Evolutionary conservation across 2,888 invertebrate species (phyloP), one percentile per base, ranked within the genome.

Genomic region (Trichacis sp.): DNA sequence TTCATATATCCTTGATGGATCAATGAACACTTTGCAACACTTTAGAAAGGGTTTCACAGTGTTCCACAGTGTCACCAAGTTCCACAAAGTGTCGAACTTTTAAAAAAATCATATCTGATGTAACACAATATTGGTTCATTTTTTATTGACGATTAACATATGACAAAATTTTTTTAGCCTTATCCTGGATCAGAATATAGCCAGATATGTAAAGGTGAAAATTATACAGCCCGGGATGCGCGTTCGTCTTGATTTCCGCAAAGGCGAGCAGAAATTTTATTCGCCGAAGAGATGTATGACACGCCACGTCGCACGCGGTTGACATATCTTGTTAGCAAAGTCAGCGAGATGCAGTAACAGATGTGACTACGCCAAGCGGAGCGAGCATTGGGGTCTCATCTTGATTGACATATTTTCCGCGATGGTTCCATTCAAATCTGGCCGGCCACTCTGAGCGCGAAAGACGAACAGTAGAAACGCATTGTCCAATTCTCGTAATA

Each of bases 321-420:
- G 64, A 68, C 67, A 46, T 48, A 55, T 64, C 67, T 69, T 67
- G 69, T 71, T 71, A 71, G 59, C 55, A 40, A 24, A 67, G 56
- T 61, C 63, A 60, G 46, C 20, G 62, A 47, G 64, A 58, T 68
- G 71, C 66, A 65, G 77, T 69, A 77, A 77, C 77, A 77, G 77
- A 77, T 77, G 77, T 73, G 77, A 68, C 71, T 69, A 62, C 72
- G 75, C 71, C 73, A 77, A 76, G 73, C 71, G 75, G 69, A 76
- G 77, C 74, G 71, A 75, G 69, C 69, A 68, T 59, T 66, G 56
- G 76, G 74, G 75, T 75, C 70, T 57, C 69, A 48, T 59, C 64
- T 71, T 82, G 82, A 82, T 82, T 81, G 82, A 82, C 82, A 80
- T 80, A 81, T 82, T 82, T 82, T 82, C 76, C 76, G 74, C 74